phyloP scores from a whole-genome alignment of 2,888 invertebrate genomes.

The Metacarcinus magister region DNA sequence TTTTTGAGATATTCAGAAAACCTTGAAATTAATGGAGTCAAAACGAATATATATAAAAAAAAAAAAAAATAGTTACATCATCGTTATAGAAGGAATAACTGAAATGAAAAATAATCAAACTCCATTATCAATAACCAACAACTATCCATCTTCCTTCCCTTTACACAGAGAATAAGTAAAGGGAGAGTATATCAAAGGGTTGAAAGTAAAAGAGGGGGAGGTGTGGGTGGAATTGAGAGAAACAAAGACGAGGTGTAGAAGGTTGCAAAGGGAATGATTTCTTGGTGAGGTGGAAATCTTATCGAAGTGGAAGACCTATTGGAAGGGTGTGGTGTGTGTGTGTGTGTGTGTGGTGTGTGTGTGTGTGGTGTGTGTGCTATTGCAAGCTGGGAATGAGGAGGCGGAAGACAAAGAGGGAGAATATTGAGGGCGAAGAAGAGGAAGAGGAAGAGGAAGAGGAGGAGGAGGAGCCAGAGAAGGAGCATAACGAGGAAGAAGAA shows the following conservation, averaged over 20 bases:
- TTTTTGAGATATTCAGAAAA: neutral
- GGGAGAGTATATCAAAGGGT: neutral
- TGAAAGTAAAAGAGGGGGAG: neutral
- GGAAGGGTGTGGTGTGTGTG: neutral
- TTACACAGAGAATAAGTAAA: too few relatives aligned
- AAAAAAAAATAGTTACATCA: too few relatives aligned
- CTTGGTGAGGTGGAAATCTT: neutral
- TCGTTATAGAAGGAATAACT: too few relatives aligned
- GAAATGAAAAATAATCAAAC: too few relatives aligned
- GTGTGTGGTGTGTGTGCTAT: neutral
- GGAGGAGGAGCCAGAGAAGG: neutral
- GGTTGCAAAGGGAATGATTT: slow-evolving; percentile 48
- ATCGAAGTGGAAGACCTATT: slow-evolving; percentile 16
- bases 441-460: neutral
- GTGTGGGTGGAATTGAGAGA: neutral
- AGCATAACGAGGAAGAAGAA: neutral
- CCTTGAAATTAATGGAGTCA: neutral
- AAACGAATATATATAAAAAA: too few relatives aligned
- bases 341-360: too few relatives aligned
- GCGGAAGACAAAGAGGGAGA: slow-evolving; percentile 16
- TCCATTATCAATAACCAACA: neutral
- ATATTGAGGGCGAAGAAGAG: neutral
- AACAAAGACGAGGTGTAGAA: neutral
- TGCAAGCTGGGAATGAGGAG: neutral
- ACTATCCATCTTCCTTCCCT: neutral